These are phyloP conservation scores for Sweltsa coloradensis DNA, from an alignment of 1,140 invertebrate species.

Conservation along the genomic window DNA sequence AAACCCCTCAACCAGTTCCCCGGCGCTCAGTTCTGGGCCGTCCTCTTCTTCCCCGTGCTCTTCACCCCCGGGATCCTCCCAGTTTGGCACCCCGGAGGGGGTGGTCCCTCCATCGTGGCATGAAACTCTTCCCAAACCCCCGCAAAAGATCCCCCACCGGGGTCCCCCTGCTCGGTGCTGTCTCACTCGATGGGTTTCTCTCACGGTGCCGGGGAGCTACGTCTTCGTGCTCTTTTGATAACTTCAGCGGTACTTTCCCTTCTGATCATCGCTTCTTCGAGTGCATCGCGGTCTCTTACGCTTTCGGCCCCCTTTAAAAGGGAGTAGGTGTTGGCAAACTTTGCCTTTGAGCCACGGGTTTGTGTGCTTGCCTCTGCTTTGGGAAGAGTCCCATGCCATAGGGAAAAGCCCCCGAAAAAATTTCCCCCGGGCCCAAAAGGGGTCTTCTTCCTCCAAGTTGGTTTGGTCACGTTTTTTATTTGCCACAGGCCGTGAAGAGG, in stretches of 20 bases:
- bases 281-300: constrained; percentile 85
- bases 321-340: no score
- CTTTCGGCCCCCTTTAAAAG: no score
- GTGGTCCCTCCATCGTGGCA: constrained; percentile 88
- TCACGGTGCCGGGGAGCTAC: constrained; percentile 87
- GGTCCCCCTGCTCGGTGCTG: no score
- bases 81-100: constrained; percentile 89
- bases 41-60: constrained; percentile 91
- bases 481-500: no score
- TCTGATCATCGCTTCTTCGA: constrained; percentile 92
- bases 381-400: no score
- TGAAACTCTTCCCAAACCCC: constrained; percentile 87
- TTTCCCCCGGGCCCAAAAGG: no score
- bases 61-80: constrained; percentile 87
- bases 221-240: constrained; percentile 92
- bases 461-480: no score
- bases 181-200: constrained; percentile 93
- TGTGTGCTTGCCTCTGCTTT: no score
- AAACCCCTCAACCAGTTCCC: constrained; percentile 94
- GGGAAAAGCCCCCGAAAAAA: no score
- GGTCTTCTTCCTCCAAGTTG: no score
- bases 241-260: constrained; percentile 95
- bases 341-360: no score
- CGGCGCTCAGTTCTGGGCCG: constrained; percentile 84
- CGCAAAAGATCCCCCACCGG: constrained; percentile 83